A percentile compares a stretch with the other conserved stretches of the same genome.
Evolutionary conservation across 1,140 invertebrate species (phyloP).

Genomic region (Thaumatotibia leucotreta): DNA sequence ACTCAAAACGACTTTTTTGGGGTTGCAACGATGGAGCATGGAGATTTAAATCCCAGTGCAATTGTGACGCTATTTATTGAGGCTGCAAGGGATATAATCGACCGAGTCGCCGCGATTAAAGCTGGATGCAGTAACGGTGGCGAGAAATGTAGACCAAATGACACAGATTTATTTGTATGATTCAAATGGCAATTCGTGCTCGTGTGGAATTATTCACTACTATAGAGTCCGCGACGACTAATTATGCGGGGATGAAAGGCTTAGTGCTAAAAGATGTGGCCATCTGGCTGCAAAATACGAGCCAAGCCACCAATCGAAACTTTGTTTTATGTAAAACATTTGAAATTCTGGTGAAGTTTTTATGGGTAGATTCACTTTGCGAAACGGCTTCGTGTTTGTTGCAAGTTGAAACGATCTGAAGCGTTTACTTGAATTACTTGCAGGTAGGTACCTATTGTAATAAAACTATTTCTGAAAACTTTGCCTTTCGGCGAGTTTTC

Average conservation of each 20-base stretch:
- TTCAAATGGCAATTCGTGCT: slow-evolving; percentile 66
- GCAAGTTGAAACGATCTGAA: background rate
- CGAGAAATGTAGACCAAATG: slow-evolving; percentile 57
- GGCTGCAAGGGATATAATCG: slow-evolving; percentile 36
- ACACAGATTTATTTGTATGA: slow-evolving; percentile 71
- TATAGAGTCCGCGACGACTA: slow-evolving; percentile 46
- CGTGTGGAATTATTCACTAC: slow-evolving; percentile 61
- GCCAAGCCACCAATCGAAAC: slow-evolving; percentile 24
- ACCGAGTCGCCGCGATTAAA: slow-evolving; percentile 17
- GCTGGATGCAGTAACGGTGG: slow-evolving; percentile 34
- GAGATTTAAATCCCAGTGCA: slow-evolving; percentile 26
- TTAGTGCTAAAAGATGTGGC: slow-evolving; percentile 35
- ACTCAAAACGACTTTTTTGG: slow-evolving; percentile 67
- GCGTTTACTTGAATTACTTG: background rate
- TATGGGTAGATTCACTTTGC: slow-evolving; percentile 23
- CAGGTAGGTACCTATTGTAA: background rate
- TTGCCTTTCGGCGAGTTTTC: background rate
- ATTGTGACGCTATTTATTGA: slow-evolving; percentile 30
- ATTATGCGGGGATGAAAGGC: slow-evolving; percentile 60
- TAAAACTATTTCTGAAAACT: background rate
- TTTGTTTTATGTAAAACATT: slow-evolving; percentile 23
- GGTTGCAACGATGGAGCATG: slow-evolving; percentile 45
- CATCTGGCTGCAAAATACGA: slow-evolving; percentile 35
- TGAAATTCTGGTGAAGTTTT: slow-evolving; percentile 18
- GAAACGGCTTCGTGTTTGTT: slow-evolving; percentile 8